Percentiles rank a stretch among this genome's conserved stretches.
Evolutionary conservation across 2,113 vertebrate species (phyloP).

Genomic region (Emydocephalus ijimae): DNA sequence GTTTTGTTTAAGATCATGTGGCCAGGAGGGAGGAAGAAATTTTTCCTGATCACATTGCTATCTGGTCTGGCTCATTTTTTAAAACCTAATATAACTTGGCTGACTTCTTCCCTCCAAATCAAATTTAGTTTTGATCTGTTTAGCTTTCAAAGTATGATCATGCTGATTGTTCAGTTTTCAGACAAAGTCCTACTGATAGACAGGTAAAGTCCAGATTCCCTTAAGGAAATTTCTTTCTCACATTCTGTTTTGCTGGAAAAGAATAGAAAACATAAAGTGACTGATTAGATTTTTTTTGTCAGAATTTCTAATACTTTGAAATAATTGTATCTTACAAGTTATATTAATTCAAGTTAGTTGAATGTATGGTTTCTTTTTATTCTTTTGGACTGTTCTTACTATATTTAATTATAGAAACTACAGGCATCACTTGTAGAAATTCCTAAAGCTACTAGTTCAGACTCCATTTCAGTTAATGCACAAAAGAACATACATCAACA

Average conservation of each 20-base stretch:
- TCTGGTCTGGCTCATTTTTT: neutral
- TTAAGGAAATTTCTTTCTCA: neutral
- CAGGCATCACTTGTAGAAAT: constrained; percentile 48
- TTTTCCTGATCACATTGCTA: neutral
- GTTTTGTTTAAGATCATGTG: neutral
- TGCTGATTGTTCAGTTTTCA: neutral
- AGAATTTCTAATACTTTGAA: neutral
- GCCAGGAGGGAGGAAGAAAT: neutral
- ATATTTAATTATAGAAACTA: constrained; percentile 57
- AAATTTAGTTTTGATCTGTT: neutral
- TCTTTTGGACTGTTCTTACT: constrained; percentile 5
- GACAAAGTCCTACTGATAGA: neutral
- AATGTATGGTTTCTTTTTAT: constrained; percentile 11
- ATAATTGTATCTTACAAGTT: constrained; percentile 2
- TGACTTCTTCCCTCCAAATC: neutral
- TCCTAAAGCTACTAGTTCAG: constrained; percentile 39
- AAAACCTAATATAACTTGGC: neutral
- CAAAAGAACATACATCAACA: constrained; percentile 39
- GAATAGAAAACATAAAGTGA: constrained; percentile 68
- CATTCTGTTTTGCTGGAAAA: constrained; percentile 4
- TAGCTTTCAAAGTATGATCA: neutral
- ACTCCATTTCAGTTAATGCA: constrained; percentile 43
- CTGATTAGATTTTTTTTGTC: constrained; percentile 19
- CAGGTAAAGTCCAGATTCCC: neutral
- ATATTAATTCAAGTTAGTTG: constrained; percentile 2